These are phyloP conservation scores for Arizona elegans DNA, from an alignment of 2,113 vertebrate species.

Conservation along the genomic window DNA sequence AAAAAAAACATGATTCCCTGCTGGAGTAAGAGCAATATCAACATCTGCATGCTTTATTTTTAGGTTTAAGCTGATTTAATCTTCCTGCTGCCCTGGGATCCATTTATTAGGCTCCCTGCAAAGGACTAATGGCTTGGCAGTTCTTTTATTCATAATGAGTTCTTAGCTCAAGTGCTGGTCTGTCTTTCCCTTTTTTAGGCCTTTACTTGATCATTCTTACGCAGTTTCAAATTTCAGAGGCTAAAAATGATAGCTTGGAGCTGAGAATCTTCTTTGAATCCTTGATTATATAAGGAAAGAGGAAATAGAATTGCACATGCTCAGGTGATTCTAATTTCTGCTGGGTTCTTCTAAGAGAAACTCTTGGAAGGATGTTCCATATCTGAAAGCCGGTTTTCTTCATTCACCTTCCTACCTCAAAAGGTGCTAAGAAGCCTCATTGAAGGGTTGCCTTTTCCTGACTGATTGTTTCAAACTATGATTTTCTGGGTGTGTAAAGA, in stretches of 20 bases:
- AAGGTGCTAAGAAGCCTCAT: not conserved
- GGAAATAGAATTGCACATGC: not conserved
- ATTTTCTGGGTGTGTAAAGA: not conserved
- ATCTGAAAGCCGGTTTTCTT: not conserved
- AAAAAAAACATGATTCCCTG: not conserved
- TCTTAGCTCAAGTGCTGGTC: not conserved
- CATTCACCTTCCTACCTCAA: not conserved
- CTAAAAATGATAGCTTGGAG: not conserved
- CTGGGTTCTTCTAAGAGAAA: not conserved
- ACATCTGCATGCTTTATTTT: conserved; percentile 7
- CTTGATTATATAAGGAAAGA: not conserved
- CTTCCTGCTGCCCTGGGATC: not conserved
- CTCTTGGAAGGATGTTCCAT: not conserved
- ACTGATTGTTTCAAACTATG: not conserved
- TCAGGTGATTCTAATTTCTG: not conserved
- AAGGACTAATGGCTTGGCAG: not conserved
- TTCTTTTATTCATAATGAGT: not conserved
- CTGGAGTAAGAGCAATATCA: not conserved
- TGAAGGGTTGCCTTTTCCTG: not conserved
- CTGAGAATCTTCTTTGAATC: not conserved
- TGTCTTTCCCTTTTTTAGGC: too few species aligned
- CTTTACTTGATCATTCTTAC: not conserved
- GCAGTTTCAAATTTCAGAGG: not conserved
- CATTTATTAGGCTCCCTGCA: not conserved
- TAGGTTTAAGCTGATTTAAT: not conserved